Evolutionary conservation across 2,888 invertebrate species (phyloP).

Genomic region (Aspidapion aeneum): DNA sequence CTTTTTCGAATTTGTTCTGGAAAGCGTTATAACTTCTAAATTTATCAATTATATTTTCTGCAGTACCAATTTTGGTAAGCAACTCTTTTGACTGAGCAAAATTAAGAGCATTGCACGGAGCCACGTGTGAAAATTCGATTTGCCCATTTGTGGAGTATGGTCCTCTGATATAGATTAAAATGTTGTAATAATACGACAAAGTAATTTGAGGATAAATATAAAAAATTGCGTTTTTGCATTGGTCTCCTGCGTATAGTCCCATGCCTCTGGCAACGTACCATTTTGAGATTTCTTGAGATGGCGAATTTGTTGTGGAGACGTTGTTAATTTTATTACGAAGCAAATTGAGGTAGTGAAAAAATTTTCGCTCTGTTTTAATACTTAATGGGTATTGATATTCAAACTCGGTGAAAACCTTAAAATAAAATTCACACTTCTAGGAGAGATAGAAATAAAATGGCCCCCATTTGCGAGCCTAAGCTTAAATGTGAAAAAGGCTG

Average conservation of each 20-base stretch:
- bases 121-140: slow-evolving; percentile 4
- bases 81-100: neutral
- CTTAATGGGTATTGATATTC: slow-evolving; percentile 54
- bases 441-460: neutral
- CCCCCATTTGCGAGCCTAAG: too few relatives aligned
- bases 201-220: slow-evolving; percentile 51
- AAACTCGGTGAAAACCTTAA: slow-evolving; percentile 56
- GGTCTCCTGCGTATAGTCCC: slow-evolving; percentile 57
- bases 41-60: neutral
- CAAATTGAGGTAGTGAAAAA: slow-evolving; percentile 53
- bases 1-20: slow-evolving; percentile 16
- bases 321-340: slow-evolving; percentile 46
- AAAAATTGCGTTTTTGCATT: slow-evolving; percentile 54
- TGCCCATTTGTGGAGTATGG: slow-evolving; percentile 41
- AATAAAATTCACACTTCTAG: slow-evolving; percentile 32
- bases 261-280: slow-evolving; percentile 60
- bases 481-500: too few relatives aligned
- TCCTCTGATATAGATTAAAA: slow-evolving; percentile 41
- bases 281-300: slow-evolving; percentile 36
- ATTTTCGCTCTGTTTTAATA: slow-evolving; percentile 55
- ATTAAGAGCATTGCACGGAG: neutral
- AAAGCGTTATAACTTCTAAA: neutral
- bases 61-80: neutral
- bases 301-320: slow-evolving; percentile 27
- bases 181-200: slow-evolving; percentile 25